Evolutionary conservation across 2,797 vertebrate genomes (phyloP).

Genomic region (Brotula barbata): DNA sequence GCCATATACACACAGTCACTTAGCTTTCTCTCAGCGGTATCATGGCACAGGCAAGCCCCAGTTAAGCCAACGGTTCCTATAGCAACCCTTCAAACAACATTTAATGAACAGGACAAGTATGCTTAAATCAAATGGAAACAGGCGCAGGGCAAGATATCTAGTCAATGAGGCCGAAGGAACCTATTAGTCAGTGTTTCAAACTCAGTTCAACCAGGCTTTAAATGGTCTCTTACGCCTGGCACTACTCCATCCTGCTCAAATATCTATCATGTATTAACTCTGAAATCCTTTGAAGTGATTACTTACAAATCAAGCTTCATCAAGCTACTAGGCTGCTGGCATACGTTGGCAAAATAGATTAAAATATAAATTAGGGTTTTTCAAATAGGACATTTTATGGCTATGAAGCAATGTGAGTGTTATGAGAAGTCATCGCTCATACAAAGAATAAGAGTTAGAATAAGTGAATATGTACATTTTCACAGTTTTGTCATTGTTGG

Average conservation of each 20-base stretch:
- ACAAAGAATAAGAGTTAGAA: too few relatives aligned
- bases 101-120: conserved; percentile 33
- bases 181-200: conserved; percentile 37
- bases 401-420: neutral
- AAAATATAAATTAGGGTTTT: neutral
- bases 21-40: conserved; percentile 59
- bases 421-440: neutral
- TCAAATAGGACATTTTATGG: neutral
- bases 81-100: conserved; percentile 69
- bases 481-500: conserved; percentile 38
- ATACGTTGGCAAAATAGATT: neutral
- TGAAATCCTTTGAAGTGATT: conserved; percentile 6
- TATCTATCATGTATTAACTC: conserved; percentile 1
- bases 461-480: conserved; percentile 22
- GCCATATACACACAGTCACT: conserved; percentile 64
- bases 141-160: conserved; percentile 47
- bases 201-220: conserved; percentile 11
- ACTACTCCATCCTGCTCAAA: neutral
- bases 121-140: conserved; percentile 46
- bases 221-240: conserved; percentile 3
- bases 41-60: conserved; percentile 52
- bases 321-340: neutral
- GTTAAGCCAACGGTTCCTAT: conserved; percentile 66
- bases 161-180: conserved; percentile 34
- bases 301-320: conserved; percentile 1